These are phyloP conservation scores for Oreocharis arfaki DNA, from an alignment of 2,113 vertebrate species.

Conservation along the genomic window DNA sequence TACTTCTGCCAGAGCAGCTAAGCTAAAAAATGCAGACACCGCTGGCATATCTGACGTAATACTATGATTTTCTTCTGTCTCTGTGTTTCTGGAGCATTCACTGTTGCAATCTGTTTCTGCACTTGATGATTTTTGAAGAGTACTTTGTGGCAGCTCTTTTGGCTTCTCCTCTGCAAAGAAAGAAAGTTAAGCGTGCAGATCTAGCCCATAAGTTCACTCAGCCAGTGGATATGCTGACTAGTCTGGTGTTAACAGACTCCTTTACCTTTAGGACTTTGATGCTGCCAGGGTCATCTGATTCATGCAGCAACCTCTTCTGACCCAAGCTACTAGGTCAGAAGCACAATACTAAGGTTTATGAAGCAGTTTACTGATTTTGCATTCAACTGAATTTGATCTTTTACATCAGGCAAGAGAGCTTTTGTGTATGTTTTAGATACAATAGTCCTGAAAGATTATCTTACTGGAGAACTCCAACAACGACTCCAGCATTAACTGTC, in stretches of 20 bases:
- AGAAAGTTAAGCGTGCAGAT: background rate
- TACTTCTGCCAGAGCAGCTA: conserved; percentile 97
- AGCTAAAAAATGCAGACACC: conserved; percentile 90
- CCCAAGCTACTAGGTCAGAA: background rate
- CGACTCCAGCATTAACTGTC: background rate
- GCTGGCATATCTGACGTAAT: conserved; percentile 77
- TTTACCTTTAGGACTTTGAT: background rate
- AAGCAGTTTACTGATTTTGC: background rate
- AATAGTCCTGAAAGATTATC: background rate
- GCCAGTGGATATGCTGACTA: background rate
- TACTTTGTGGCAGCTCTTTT: conserved; percentile 80
- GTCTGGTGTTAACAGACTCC: background rate
- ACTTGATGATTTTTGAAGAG: conserved; percentile 69
- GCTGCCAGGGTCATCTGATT: background rate
- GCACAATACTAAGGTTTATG: background rate
- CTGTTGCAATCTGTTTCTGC: conserved; percentile 82
- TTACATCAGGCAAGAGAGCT: background rate
- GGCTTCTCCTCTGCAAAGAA: conserved; percentile 82
- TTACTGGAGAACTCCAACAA: background rate
- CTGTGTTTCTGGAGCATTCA: conserved; percentile 71
- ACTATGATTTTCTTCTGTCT: conserved; percentile 71
- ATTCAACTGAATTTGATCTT: background rate
- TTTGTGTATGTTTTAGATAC: background rate
- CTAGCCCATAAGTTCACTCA: background rate
- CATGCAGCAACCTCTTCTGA: background rate